These are phyloP conservation scores for Elgonia sp. DNA, from an alignment of 2,888 invertebrate genomes.

Conservation along the genomic window DNA sequence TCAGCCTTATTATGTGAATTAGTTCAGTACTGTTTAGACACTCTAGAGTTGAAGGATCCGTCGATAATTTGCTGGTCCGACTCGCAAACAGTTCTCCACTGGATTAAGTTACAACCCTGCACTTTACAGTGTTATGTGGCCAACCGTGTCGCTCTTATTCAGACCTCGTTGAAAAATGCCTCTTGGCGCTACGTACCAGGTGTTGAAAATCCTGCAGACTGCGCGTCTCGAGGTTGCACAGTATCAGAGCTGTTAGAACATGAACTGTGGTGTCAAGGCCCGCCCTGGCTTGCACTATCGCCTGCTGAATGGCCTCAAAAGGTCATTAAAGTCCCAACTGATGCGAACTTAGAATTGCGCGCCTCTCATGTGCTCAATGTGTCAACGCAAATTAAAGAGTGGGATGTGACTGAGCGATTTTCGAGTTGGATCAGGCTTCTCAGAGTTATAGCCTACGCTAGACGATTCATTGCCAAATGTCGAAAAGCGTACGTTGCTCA, in stretches of 20 bases:
- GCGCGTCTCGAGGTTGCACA: conserved; percentile 76
- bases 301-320: conserved; percentile 1
- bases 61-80: conserved; percentile 74
- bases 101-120: conserved; percentile 67
- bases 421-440: not conserved
- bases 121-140: conserved; percentile 59
- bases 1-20: conserved; percentile 2
- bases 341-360: too few species aligned
- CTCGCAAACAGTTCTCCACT: conserved; percentile 71
- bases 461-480: not conserved
- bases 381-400: too few species aligned
- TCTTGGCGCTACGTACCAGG: conserved; percentile 72
- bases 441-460: not conserved
- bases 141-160: conserved; percentile 62
- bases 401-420: too few species aligned
- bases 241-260: conserved; percentile 55
- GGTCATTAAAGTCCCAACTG: too few species aligned
- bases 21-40: not conserved
- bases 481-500: too few species aligned
- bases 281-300: conserved; percentile 3
- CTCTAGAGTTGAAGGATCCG: not conserved
- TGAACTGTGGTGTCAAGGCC: conserved; percentile 77
- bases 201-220: conserved; percentile 17
- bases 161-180: conserved; percentile 19
- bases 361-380: too few species aligned